A percentile compares a stretch with the other conserved stretches of the same genome.
Evolutionary conservation across 2,113 vertebrate genomes (phyloP).

Genomic region (Lanius collurio): DNA sequence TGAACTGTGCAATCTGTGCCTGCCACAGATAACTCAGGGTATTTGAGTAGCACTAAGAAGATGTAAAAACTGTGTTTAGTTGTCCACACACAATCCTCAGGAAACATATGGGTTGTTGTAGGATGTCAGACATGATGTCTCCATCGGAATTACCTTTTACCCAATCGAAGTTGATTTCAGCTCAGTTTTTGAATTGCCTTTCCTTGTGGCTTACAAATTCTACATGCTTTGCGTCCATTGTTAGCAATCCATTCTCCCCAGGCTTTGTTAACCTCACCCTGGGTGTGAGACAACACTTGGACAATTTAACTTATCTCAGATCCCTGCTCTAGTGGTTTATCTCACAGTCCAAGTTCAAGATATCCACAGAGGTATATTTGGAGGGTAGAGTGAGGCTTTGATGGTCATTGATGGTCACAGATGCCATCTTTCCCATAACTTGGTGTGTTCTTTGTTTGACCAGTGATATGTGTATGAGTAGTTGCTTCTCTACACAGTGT

Average conservation of each 20-base stretch:
- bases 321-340: neutral
- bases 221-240: neutral
- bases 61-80: neutral
- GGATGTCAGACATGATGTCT: neutral
- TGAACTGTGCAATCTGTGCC: neutral
- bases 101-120: neutral
- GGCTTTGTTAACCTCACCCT: neutral
- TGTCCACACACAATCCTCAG: neutral
- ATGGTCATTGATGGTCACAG: fast-evolving
- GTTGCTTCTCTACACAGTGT: neutral
- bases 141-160: neutral
- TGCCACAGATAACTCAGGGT: neutral
- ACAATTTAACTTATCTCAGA: neutral
- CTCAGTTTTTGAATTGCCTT: neutral
- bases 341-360: neutral
- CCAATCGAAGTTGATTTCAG: neutral
- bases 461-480: neutral
- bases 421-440: neutral
- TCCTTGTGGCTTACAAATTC: neutral
- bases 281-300: neutral
- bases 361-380: neutral
- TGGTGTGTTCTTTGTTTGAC: neutral
- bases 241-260: neutral
- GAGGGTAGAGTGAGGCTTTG: neutral
- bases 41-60: neutral